Base-by-base conservation (phyloP, 2,888 invertebrate genomes). In the Drosophila neoperkinsi region DNA sequence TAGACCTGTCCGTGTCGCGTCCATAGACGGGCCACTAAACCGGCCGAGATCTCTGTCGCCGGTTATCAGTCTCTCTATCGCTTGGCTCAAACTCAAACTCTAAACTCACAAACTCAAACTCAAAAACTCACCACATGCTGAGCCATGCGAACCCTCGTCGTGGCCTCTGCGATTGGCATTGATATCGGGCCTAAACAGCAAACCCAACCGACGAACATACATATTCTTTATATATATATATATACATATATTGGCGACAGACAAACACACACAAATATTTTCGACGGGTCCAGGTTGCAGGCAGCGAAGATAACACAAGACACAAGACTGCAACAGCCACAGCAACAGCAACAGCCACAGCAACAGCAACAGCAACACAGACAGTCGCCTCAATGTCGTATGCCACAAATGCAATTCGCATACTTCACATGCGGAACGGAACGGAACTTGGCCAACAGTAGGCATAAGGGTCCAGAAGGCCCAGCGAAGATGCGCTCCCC, bases 51-150 rank as follows among this genome's bases (percentile, higher is more conserved):
- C 84, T 77, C 67, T 67, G 81, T 75, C 67, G 81, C 74, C 77
- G 75, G 86, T 85, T 85, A 85, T 85, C 85, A 82, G 89, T 86
- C 85, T 88, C 86, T 83, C 88, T 88, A 85, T 88, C 88, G 88
- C 72, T 77, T 31, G 30, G 81, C 72, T 77, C 64, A 70, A 36
- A 36, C 53, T 56, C 56, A 56, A 56, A 56, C 56, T 56, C 56
- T 38, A n/a, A 11, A 36, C 56, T 51, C 51, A n/a, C 46, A 46
- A 55, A 34, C 36, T 56, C 53, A 53, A 38, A 36, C 36, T 36
- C 51, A 69, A 68, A 67, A 65, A 81, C 83, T 71, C 68, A 80
- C 88, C 88, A 86, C 88, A 88, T 88, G 88, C 90, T 88, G 88
- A 21, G 90, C 31, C 83, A 63, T 75, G 60, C 73, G 75, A 79